Evolutionary conservation across 2,113 vertebrate genomes (phyloP), one percentile per base, ranked within the genome.

Genomic region (Hemiprocne comata): DNA sequence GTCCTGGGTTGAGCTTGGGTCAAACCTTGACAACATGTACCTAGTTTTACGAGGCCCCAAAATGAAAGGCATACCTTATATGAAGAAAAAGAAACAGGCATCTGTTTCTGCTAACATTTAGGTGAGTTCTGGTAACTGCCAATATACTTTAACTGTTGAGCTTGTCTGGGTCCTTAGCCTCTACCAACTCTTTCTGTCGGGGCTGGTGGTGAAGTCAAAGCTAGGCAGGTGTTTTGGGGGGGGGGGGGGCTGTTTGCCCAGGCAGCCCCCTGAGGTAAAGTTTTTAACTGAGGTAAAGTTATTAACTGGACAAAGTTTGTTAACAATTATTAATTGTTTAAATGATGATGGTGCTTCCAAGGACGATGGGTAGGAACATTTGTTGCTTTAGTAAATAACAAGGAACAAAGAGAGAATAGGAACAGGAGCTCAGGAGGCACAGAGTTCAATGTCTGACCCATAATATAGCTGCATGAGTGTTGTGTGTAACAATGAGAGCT

Each of bases 161-260:
- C 6, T 3, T 61, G 17, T 18, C 33, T 24, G 10, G 9, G 11
- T 26, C 54, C 62, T 34, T 34, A 10, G 11, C 10, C 4, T 38
- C 10, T 24, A 0, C 9, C 29, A 11, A 3, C 33, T 28, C 4
- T 65, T 75, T 60, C 55, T 29, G 21, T 16, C 24, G 17, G 31
- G 36, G 18, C 23, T 69, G 9, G 8, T 18, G 17, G 10, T 31
- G 29, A 61, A 40, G 12, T 34, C 33, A 26, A 5, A 71, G 26
- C 17, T 31, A 0, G 8, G 7, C 28, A 17, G 5, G 13, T 23
- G 13, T 8, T 19, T 33, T 20, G 25, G 24, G 29, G 0, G 8
- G 21, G 15, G 3, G 10, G 19, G 8, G 16, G 4, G 29, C 21
- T 77, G 6, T 23, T 28, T 25, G 17, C 20, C 17, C 17, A 14